phyloP scores from a whole-genome alignment of 2,888 invertebrate species.

The Melolontha melolontha region DNA sequence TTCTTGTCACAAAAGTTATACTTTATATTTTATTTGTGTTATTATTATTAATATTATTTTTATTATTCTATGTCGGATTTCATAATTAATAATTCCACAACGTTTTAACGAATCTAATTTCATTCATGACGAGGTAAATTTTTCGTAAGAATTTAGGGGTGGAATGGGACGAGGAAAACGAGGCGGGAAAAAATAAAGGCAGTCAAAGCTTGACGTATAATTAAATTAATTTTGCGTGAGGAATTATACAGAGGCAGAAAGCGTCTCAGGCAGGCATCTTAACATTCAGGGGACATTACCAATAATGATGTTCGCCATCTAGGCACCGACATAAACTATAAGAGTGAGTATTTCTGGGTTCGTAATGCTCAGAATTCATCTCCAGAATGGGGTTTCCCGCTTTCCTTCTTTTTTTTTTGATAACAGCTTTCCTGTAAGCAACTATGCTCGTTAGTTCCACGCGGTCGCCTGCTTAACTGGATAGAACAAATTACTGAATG shows the following conservation, averaged over 20 bases:
- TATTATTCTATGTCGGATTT: too few species aligned
- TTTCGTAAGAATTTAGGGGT: constrained; percentile 1
- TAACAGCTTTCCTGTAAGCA: constrained; percentile 56
- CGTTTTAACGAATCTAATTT: constrained; percentile 4
- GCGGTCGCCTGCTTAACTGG: constrained; percentile 64
- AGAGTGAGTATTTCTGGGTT: constrained; percentile 50
- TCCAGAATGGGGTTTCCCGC: constrained; percentile 47
- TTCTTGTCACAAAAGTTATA: too few species aligned
- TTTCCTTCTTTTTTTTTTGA: constrained; percentile 55
- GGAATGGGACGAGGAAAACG: not conserved
- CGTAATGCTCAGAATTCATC: constrained; percentile 55
- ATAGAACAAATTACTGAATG: constrained; percentile 64
- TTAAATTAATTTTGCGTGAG: constrained; percentile 51
- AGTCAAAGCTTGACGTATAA: constrained; percentile 23
- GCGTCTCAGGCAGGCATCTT: constrained; percentile 54
- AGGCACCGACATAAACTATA: constrained; percentile 63
- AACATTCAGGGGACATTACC: constrained; percentile 56
- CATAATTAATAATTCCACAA: constrained; percentile 5
- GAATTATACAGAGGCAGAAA: constrained; percentile 52
- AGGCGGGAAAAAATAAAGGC: constrained; percentile 19
- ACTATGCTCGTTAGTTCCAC: constrained; percentile 62
- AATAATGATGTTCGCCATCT: constrained; percentile 60
- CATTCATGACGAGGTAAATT: constrained; percentile 6
- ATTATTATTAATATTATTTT: too few species aligned
- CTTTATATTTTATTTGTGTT: too few species aligned